Base-by-base conservation (phyloP, 2,113 vertebrate species). In the Rhabdornis inornatus region DNA sequence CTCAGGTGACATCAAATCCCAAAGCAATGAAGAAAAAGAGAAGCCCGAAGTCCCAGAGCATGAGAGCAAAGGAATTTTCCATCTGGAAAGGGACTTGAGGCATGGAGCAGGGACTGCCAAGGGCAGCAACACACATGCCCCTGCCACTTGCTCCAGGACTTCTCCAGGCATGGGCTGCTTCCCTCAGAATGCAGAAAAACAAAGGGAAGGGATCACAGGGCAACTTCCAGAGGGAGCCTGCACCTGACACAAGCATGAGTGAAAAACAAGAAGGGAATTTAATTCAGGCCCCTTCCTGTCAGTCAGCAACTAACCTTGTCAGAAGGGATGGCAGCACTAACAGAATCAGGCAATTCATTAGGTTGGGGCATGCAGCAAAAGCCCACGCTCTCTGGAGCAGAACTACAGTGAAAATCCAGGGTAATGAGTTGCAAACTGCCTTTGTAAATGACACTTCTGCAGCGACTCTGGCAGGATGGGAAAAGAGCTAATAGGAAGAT, bases 351-450 rank as follows among this genome's bases (percentile, higher is more conserved):
- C 90, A 94, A 96, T 89, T 90, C 80, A 94, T 93, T 95, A 93
- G 80, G 72, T 35, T 93, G 88, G 95, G 92, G 86, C 86, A 90
- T 2, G 10, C n/a, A 75, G 92, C 64, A 83, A 89, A 97, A 95
- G 79, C 94, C 95, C 85, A 95, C 21, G 1, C 61, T 88, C 94
- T 92, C 83, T 81, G 68, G 82, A 97, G 96, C 95, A 95, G 92
- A 97, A 89, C 95, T 84, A 75, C 74, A 76, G 81, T 79, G 90
- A 96, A 93, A 96, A 96, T 93, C 80, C 92, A 84, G 93, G 83
- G 90, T 96, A 97, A 97, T 97, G 90, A 96, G 86, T 93, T 97
- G 94, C 95, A 96, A 96, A 93, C 93, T 79, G 93, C 83, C 80
- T 96, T 95, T 93, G 95, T 93, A 93, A 97, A 94, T 94, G 94